Evolutionary conservation across 2,113 vertebrate genomes (phyloP).

Genomic region (Formicarius rufipectus): DNA sequence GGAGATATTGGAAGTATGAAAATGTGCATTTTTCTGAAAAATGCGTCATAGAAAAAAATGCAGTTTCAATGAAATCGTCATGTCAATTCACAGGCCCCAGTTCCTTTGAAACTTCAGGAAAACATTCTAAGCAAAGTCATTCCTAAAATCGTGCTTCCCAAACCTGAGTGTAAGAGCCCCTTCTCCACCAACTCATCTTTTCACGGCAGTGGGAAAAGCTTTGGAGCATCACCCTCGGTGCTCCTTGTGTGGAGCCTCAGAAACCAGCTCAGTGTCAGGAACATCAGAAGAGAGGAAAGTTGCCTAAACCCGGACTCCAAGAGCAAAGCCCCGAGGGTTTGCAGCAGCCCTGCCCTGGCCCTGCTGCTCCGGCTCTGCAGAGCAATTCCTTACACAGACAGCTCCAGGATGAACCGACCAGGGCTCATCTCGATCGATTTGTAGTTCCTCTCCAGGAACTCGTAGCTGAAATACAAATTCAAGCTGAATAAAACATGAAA

Average conservation of each 20-base stretch:
- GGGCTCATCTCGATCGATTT: neutral
- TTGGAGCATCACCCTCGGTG: fast-evolving
- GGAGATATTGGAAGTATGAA: neutral
- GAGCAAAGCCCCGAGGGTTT: neutral
- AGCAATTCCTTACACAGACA: neutral
- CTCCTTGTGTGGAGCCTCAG: neutral
- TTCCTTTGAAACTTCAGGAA: neutral
- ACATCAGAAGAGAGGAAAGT: neutral
- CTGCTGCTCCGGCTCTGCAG: neutral
- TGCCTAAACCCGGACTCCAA: neutral
- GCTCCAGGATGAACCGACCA: neutral
- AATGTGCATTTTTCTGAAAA: neutral
- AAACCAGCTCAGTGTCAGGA: neutral
- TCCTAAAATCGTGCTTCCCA: fast-evolving
- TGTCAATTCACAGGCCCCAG: neutral
- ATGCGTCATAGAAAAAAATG: neutral
- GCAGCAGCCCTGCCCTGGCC: neutral
- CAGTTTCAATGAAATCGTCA: neutral
- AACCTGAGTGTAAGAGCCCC: too few relatives aligned
- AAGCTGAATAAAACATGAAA: constrained; percentile 49
- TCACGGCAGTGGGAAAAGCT: fast-evolving
- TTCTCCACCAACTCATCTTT: neutral
- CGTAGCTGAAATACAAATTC: neutral
- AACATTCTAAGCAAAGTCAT: neutral
- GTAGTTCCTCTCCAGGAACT: neutral